Base-by-base conservation (phyloP, 2,888 invertebrate species). In the Anorthoa munda region DNA sequence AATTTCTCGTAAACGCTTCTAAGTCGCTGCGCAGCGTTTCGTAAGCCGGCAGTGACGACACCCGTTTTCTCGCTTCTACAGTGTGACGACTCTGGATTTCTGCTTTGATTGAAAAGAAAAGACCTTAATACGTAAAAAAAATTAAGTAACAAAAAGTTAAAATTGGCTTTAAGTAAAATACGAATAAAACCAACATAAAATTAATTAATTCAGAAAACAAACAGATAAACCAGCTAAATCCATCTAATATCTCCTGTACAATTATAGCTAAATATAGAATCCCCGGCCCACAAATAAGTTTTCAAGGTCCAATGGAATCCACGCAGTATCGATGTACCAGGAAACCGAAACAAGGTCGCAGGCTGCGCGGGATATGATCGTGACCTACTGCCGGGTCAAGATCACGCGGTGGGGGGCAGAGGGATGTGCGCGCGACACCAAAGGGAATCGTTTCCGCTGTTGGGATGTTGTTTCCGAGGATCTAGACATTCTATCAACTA, bases 311-410 rank as follows among this genome's bases (percentile, higher is more conserved):
- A 74, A 64, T 67, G 53, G 61, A 55, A 74, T 76, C 69, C 75
- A 82, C 75, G 59, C 56, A 39, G 53, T 75, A 87, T 79, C 65
- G 84, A 84, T 81, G 71, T 48, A 74, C 64, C 80, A 78, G 80
- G 80, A 82, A 76, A 51, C 53, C 53, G 75, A 56, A 63, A 74
- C 92, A 93, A 92, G 91, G 92, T 91, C 90, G 89, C 84, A 88
- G 88, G 89, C 89, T 93, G 93, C 92, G 93, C 93, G 92, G 92
- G 93, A 92, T 88, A 76, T 88, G 92, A 89, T 92, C 90, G 60
- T 93, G 93, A 92, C 94, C 94, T 84, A 89, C 84, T 87, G 86
- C 90, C 89, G 90, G 94, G 94, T 94, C 94, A 94, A 94, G 94
- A 94, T 89, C 94, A 93, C 75, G 75, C 76, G 84, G 89, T 83